These are phyloP conservation scores for Pionites leucogaster DNA, from an alignment of 2,113 vertebrate species.

Conservation along the genomic window DNA sequence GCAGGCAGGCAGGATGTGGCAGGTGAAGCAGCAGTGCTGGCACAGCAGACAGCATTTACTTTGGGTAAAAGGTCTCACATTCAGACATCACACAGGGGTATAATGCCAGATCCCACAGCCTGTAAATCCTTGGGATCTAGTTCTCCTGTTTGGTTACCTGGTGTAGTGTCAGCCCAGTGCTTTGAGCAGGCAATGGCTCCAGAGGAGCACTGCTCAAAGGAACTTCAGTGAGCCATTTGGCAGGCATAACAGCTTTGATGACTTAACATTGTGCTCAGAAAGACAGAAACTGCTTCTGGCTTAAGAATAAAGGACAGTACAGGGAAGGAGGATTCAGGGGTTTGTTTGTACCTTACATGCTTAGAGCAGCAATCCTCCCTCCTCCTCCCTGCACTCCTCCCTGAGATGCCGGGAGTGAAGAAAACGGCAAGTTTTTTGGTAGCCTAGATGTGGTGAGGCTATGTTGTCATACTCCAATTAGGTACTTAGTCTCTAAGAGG, in stretches of 20 bases:
- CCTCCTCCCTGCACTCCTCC: background rate
- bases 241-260: constrained; percentile 32
- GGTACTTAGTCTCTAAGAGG: background rate
- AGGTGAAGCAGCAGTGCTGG: background rate
- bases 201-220: background rate
- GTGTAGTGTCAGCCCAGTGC: background rate
- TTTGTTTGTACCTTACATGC: background rate
- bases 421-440: background rate
- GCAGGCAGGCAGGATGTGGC: background rate
- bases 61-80: background rate
- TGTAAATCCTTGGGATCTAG: constrained; percentile 38
- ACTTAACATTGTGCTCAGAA: constrained; percentile 18
- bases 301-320: constrained; percentile 41
- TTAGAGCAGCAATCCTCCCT: background rate
- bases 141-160: constrained; percentile 14
- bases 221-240: background rate
- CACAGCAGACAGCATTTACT: background rate
- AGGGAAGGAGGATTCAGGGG: background rate
- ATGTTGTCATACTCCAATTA: background rate
- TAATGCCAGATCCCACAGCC: background rate
- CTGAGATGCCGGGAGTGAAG: background rate
- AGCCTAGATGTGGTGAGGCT: background rate
- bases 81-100: background rate
- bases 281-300: constrained; percentile 32
- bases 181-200: constrained; percentile 12